Base-by-base conservation (phyloP, 2,888 invertebrate species). In the Ernsta delagoae region DNA sequence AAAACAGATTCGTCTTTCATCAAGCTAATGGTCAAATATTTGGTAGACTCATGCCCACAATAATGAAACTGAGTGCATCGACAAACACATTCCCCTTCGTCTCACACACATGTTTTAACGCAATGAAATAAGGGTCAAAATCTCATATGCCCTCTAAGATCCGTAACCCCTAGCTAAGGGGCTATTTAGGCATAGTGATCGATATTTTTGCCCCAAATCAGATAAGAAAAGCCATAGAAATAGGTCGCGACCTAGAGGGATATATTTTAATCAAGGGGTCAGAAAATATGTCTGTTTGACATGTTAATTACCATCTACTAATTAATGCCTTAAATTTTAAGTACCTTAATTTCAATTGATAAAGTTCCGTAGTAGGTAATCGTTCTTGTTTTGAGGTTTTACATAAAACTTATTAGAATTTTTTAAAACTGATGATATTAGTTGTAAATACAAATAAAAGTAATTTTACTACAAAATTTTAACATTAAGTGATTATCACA, bases 1-100 rank as follows among this genome's bases (percentile, higher is more conserved):
- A 76, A 78, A 77, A 77, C 77, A 65, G 72, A 70, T 72, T 72
- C 71, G 74, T 77, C 77, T 82, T 85, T 82, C 83, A 87, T 89
- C 79, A 83, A 78, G 74, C 73, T 86, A 86, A 87, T 88, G 83
- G 83, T 71, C 82, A 85, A 89, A 90, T 88, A 87, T 90, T 89
- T 84, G 60, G 5, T 48, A 45, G 36, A 43, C 36, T 54, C 50
- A 54, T 66, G 59, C 7, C 16, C 43, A 54, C 43, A 60, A 66
- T 59, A 66, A 59, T 66, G 60, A 66, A 66, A 60, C 66, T 48
- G 39, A 67, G 61, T 61, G 67, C 56, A 67, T 36, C 16, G 11
- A 45, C 60, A 56, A 48, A 67, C 60, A 56, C 5, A 45, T 45
- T 45, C 53, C 59, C 67, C 67, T 45, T 34, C 6, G 3, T 5